A percentile compares a stretch with the other conserved stretches of the same genome.
phyloP scores from a whole-genome alignment of 2,888 invertebrate genomes.

The Mamestra brassicae region DNA sequence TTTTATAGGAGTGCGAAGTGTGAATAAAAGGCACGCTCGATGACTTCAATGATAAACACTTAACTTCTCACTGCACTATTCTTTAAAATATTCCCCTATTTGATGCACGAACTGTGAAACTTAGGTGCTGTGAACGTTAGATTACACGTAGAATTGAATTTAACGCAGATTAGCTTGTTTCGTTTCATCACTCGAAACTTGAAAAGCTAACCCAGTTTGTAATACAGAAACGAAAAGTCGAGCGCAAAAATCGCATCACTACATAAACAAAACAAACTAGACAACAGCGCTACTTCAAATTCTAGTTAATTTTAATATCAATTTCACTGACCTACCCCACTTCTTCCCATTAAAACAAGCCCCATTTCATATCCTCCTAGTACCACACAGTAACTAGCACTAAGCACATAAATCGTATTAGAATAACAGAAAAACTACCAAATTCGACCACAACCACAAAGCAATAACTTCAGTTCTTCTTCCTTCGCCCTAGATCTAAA shows the following conservation, averaged over 20 bases:
- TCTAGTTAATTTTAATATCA: not conserved
- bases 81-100: not conserved
- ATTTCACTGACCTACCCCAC: conserved; percentile 9
- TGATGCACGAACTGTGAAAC: not conserved
- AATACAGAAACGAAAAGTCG: too few relatives aligned
- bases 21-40: conserved; percentile 26
- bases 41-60: conserved; percentile 14
- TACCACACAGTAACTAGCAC: conserved; percentile 11
- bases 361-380: too few relatives aligned
- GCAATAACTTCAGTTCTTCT: not conserved
- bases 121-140: not conserved
- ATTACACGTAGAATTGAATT: not conserved
- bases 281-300: not conserved
- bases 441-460: not conserved
- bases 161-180: too few relatives aligned
- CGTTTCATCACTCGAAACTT: too few relatives aligned
- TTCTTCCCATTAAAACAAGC: not conserved
- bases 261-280: not conserved
- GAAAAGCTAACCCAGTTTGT: too few relatives aligned
- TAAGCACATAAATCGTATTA: conserved; percentile 75
- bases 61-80: not conserved
- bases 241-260: not conserved
- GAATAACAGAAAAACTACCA: not conserved
- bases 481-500: not conserved
- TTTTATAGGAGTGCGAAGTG: conserved; percentile 43